Conservation (phyloP, 2,888 invertebrate species). For the Drosophila differens region DNA sequence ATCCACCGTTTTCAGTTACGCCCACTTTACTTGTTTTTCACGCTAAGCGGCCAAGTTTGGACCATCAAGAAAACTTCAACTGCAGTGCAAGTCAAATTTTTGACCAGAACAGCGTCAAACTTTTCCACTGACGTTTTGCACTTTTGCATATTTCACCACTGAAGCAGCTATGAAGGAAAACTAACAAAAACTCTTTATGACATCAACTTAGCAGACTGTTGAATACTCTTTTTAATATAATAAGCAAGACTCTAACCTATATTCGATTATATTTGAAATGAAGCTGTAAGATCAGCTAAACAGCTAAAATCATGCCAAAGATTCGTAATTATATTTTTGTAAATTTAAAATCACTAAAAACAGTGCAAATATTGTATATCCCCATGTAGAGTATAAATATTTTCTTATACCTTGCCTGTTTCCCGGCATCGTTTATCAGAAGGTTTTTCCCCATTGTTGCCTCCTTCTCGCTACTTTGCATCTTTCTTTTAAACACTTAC, state of each 20-base stretch:
- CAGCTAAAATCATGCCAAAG: not conserved
- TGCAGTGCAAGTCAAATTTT: conserved; percentile 75
- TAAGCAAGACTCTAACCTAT: not conserved
- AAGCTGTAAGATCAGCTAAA: not conserved
- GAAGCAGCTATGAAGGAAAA: conserved; percentile 53
- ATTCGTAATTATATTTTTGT: not conserved
- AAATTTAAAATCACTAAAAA: not conserved
- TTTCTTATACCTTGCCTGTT: conserved; percentile 36
- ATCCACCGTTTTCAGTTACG: conserved; percentile 10
- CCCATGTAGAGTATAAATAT: conserved; percentile 16
- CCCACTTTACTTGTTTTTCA: conserved; percentile 77
- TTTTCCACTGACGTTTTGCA: conserved; percentile 73
- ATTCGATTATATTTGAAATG: not conserved
- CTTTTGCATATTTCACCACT: conserved; percentile 77
- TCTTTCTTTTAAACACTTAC: conserved; percentile 79
- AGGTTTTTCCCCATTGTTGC: conserved; percentile 9
- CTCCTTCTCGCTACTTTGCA: conserved; percentile 39
- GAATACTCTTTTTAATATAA: conserved; percentile 20
- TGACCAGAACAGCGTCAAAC: conserved; percentile 76
- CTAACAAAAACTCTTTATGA: conserved; percentile 29
- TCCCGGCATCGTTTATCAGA: conserved; percentile 60
- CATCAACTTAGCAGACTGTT: not conserved
- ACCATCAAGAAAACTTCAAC: conserved; percentile 80
- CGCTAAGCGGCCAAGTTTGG: conserved; percentile 70
- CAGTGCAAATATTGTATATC: rapidly evolving